Percentiles rank a stretch among this genome's conserved stretches.
These are phyloP conservation scores for Lysandra coridon DNA, from an alignment of 2,888 invertebrate genomes.

Conservation along the genomic window DNA sequence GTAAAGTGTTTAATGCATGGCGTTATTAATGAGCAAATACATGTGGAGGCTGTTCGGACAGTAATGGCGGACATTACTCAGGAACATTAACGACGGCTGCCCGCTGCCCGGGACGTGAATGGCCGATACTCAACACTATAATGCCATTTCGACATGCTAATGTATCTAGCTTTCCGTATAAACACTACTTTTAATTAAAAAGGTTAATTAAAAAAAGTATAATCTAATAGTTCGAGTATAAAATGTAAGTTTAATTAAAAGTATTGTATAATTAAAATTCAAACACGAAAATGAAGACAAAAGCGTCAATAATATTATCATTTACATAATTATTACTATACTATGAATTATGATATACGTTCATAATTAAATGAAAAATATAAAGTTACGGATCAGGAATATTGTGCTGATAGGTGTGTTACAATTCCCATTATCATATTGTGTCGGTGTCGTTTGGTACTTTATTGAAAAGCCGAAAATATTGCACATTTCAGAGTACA, in stretches of 20 bases:
- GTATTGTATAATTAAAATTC: too few relatives aligned
- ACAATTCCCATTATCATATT: neutral
- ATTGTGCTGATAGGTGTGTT: neutral
- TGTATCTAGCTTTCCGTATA: neutral
- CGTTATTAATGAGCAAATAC: conserved; percentile 22
- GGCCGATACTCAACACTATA: conserved; percentile 6
- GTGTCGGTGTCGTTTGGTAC: neutral
- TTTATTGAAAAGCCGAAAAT: neutral
- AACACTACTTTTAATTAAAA: neutral
- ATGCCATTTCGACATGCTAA: conserved; percentile 6
- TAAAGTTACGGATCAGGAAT: neutral
- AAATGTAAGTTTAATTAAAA: neutral
- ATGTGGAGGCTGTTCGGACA: conserved; percentile 18
- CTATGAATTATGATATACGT: too few relatives aligned
- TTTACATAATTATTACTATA: neutral
- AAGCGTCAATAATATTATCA: neutral
- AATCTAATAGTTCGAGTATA: neutral
- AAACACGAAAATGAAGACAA: too few relatives aligned
- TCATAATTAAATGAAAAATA: neutral
- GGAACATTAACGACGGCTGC: conserved; percentile 12
- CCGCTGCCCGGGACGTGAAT: neutral
- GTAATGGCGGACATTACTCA: conserved; percentile 28
- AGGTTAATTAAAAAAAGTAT: too few relatives aligned
- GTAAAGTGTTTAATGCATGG: conserved; percentile 21
- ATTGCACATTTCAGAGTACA: neutral